These are phyloP conservation scores for Therioaphis trifolii DNA, from an alignment of 2,888 invertebrate species.

Conservation along the genomic window DNA sequence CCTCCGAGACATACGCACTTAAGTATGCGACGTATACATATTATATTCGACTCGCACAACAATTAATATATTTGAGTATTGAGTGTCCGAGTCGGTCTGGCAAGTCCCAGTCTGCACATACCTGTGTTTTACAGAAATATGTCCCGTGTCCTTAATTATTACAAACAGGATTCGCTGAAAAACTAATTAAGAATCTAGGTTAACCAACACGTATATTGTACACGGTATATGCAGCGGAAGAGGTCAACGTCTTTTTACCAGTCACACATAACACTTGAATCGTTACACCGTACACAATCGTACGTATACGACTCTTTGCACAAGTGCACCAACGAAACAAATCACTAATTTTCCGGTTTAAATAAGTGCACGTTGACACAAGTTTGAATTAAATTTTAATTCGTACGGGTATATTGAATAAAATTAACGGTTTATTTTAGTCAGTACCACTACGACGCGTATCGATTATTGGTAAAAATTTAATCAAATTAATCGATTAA, in stretches of 20 bases:
- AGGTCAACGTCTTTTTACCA: conserved; percentile 26
- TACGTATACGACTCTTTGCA: neutral
- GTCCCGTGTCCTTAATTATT: neutral
- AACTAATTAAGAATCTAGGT: conserved; percentile 31
- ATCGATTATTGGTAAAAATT: no score
- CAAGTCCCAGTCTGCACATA: neutral
- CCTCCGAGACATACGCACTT: neutral
- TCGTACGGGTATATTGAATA: no score
- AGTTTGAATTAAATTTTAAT: neutral
- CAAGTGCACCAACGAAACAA: neutral
- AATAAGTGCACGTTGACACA: neutral
- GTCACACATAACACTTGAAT: conserved; percentile 17
- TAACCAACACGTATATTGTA: neutral
- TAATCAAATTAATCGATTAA: no score
- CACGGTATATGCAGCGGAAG: neutral
- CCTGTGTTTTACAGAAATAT: neutral
- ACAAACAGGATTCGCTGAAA: conserved; percentile 15
- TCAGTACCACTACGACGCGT: no score
- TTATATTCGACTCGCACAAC: neutral
- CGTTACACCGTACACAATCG: neutral
- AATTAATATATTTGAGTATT: neutral
- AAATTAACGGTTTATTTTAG: no score
- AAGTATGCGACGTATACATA: neutral
- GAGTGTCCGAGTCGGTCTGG: neutral
- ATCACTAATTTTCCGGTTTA: neutral